Conservation (phyloP, 2,797 vertebrate species). For the Characodon lateralis region DNA sequence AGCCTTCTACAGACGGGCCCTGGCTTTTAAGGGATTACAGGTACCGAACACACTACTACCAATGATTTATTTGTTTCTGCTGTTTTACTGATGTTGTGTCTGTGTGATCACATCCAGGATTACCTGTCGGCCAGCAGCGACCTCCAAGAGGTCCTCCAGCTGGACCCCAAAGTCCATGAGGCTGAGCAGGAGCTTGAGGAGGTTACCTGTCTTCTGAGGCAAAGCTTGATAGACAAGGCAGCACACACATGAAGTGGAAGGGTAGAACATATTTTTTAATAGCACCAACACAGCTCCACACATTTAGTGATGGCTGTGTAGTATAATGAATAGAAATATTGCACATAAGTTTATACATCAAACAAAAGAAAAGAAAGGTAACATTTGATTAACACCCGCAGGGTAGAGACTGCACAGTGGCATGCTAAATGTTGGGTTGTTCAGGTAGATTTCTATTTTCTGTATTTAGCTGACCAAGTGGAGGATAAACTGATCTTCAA, state of each 20-base stretch:
- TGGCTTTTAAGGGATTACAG: constrained; percentile 93
- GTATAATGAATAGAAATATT: not conserved
- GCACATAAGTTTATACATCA: not conserved
- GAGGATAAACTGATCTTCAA: not conserved
- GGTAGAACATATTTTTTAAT: not conserved
- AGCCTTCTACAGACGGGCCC: constrained; percentile 91
- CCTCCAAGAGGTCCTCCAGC: constrained; percentile 87
- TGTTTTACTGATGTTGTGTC: not conserved
- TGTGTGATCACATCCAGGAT: constrained; percentile 75
- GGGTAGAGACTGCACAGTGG: constrained; percentile 25
- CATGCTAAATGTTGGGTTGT: constrained; percentile 1
- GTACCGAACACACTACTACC: constrained; percentile 62
- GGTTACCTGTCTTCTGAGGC: constrained; percentile 80
- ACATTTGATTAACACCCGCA: constrained; percentile 23
- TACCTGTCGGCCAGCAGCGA: constrained; percentile 88
- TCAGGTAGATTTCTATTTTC: not conserved
- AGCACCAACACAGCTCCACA: not conserved
- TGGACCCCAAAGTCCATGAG: constrained; percentile 87
- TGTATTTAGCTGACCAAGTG: not conserved
- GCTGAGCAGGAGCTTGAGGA: constrained; percentile 88
- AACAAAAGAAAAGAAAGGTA: not conserved
- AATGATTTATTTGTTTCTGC: not conserved
- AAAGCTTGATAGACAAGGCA: constrained; percentile 63
- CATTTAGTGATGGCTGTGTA: not conserved
- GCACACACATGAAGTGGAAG: constrained; percentile 48